These are phyloP conservation scores for Alcis repandata DNA, from an alignment of 2,888 invertebrate species.

Conservation along the genomic window DNA sequence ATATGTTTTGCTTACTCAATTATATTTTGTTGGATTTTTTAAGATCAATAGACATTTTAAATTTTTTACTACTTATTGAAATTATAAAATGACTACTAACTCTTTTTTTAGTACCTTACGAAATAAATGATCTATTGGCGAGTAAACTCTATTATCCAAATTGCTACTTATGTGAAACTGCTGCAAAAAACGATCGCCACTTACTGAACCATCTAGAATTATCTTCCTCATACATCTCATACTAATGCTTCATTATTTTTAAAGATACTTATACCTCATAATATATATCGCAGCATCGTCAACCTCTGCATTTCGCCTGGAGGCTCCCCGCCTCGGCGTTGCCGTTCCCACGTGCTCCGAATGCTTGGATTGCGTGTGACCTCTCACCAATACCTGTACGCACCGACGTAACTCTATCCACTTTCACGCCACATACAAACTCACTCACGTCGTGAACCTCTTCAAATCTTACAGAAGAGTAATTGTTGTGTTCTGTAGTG, in stretches of 20 bases:
- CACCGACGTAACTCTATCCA: slow-evolving; percentile 63
- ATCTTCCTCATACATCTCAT: slow-evolving; percentile 60
- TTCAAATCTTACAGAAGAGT: slow-evolving; percentile 24
- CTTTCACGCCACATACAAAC: slow-evolving; percentile 54
- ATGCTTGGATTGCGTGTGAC: slow-evolving; percentile 85
- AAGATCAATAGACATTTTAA: too few species aligned
- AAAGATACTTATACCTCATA: slow-evolving; percentile 52
- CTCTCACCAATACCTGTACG: slow-evolving; percentile 72
- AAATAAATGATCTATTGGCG: too few species aligned
- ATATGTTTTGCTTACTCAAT: not conserved
- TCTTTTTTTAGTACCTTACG: too few species aligned
- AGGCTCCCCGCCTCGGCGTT: slow-evolving; percentile 76
- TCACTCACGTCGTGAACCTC: not conserved
- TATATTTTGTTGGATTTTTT: too few species aligned
- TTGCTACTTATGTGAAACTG: not conserved
- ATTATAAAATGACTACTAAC: too few species aligned
- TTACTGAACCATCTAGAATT: slow-evolving; percentile 41
- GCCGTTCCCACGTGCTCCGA: slow-evolving; percentile 84
- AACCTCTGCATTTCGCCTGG: slow-evolving; percentile 78
- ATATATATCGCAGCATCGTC: slow-evolving; percentile 85
- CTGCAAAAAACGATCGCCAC: not conserved
- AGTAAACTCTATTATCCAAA: not conserved
- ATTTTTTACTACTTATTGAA: not conserved
- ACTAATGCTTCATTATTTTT: slow-evolving; percentile 69
- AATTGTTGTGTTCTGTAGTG: slow-evolving; percentile 41